A percentile compares a stretch with the other conserved stretches of the same genome.
These are phyloP conservation scores for Falco columbarius DNA, from an alignment of 2,797 vertebrate genomes.

Conservation along the genomic window DNA sequence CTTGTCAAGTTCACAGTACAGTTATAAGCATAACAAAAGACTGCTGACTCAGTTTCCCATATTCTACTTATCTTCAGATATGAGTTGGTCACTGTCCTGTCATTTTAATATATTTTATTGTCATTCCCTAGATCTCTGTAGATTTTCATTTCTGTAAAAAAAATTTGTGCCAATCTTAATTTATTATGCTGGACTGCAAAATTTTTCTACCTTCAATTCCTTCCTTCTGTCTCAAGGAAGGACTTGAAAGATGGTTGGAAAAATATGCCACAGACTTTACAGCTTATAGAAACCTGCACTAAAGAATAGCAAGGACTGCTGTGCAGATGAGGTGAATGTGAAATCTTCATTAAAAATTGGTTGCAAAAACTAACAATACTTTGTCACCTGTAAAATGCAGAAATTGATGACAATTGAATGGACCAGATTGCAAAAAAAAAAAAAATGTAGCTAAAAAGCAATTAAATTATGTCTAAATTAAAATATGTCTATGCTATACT, in stretches of 20 bases:
- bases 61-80: neutral
- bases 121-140: neutral
- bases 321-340: neutral
- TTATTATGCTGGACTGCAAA: neutral
- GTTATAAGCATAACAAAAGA: neutral
- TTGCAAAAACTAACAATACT: neutral
- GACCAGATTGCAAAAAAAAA: neutral
- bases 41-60: neutral
- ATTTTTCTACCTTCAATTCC: neutral
- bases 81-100: neutral
- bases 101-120: neutral
- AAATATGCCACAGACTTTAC: neutral
- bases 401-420: neutral
- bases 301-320: neutral
- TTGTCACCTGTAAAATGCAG: neutral
- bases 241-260: neutral
- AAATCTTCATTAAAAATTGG: neutral
- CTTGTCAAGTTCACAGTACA: neutral
- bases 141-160: neutral
- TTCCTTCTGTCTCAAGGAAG: neutral
- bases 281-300: neutral
- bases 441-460: neutral
- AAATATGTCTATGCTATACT: too few species aligned
- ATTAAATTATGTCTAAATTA: neutral
- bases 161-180: neutral